Base-by-base conservation (phyloP, 2,113 vertebrate species). In the Myotis yumanensis region DNA sequence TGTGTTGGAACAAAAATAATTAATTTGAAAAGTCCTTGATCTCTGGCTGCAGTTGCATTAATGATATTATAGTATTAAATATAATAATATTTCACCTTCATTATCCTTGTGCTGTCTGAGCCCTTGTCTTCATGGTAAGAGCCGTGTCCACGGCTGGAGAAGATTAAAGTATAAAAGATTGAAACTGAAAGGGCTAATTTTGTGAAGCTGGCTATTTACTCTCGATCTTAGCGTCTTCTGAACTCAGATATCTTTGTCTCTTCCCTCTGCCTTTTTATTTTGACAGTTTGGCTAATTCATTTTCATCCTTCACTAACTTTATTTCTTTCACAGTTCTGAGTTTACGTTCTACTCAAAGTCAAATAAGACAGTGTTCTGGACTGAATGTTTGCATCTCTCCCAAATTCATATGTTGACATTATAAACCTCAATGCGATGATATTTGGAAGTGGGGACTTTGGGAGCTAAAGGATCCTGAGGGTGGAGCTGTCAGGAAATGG, bases 1-100 rank as follows among this genome's bases (percentile, higher is more conserved):
- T 94, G 90, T 93, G 81, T 93, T 75, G n/a, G 90, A 96, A 97
- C 85, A 92, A 96, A 88, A 92, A 92, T 94, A 97, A 97, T 96
- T 95, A 95, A 97, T 97, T 96, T 89, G 93, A 71, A 62, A 92
- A 94, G 88, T 95, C 95, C 91, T 97, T 96, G 95, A 87, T 93
- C 92, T 93, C 95, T 52, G 88, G 82, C 88, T 94, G 64, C 17
- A 14, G 81, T 72, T 89, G 57, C 59, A 66, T 96, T 96, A 94
- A 95, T 95, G 79, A 95, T 51, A 90, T 97, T 80, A 89, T 43
- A 71, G 80, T 86, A 92, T 96, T 94, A 97, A 95, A 92, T 95
- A 92, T 88, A 88, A 96, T 86, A 96, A 87, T 85, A 73, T 95
- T 97, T 94, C 96, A 95, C 95, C 92, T 96, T 96, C 95, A 83